These are phyloP conservation scores for Amphiduros pacificus DNA, from an alignment of 2,888 invertebrate species.

Conservation along the genomic window DNA sequence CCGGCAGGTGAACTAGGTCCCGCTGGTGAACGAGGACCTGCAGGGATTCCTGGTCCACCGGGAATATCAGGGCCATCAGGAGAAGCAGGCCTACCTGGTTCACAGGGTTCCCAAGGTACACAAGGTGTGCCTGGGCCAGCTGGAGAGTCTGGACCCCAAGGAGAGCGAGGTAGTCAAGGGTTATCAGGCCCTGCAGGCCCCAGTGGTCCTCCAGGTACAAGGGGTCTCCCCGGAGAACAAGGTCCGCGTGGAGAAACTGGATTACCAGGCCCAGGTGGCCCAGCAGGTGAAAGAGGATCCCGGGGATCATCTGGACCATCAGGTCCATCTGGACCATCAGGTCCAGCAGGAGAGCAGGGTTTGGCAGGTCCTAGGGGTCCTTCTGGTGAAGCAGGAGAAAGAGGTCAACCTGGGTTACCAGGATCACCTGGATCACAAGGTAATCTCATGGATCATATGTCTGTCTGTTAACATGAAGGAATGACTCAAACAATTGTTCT, in stretches of 20 bases:
- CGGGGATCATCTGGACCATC: constrained; percentile 16
- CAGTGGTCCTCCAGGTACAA: constrained; percentile 24
- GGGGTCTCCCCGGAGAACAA: constrained; percentile 13
- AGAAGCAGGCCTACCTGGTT: constrained; percentile 18
- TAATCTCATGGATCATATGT: too few species aligned
- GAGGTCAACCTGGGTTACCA: constrained; percentile 22
- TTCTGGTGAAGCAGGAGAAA: constrained; percentile 15
- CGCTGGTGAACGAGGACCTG: constrained; percentile 5
- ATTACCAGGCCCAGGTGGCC: not conserved
- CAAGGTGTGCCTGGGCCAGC: constrained; percentile 18
- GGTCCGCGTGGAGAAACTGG: constrained; percentile 22
- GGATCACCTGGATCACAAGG: constrained; percentile 19
- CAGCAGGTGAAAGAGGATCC: constrained; percentile 9
- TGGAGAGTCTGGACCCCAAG: constrained; percentile 12
- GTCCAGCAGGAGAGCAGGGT: constrained; percentile 11
- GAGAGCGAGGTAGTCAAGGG: not conserved
- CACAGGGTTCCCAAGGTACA: constrained; percentile 24
- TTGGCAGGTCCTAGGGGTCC: constrained; percentile 10
- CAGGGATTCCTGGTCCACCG: constrained; percentile 10
- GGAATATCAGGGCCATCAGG: constrained; percentile 27
- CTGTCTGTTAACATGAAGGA: too few species aligned
- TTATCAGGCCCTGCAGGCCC: constrained; percentile 9
- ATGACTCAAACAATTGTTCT: too few species aligned
- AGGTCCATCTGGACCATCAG: constrained; percentile 18
- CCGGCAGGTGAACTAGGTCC: constrained; percentile 2